Evolutionary conservation across 2,888 invertebrate genomes (phyloP).

Genomic region (Lepidocyrtinus sp.): DNA sequence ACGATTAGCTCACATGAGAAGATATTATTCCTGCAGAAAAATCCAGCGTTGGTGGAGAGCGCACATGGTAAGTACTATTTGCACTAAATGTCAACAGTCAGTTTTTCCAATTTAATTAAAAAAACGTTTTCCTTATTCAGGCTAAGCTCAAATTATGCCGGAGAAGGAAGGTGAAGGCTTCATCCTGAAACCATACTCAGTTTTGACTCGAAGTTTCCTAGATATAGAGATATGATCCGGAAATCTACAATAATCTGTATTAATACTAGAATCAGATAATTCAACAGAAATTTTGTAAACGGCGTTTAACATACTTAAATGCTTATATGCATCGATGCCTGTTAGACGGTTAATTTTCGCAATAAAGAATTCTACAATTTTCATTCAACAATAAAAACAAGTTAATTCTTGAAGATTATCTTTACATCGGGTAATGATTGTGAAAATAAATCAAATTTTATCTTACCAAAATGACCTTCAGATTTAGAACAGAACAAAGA

Average conservation of each 20-base stretch:
- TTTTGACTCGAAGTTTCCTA: too few relatives aligned
- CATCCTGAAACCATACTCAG: slow-evolving; percentile 14
- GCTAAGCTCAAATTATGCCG: slow-evolving; percentile 64
- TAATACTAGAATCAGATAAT: background rate
- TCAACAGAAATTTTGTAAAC: background rate
- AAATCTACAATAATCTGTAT: too few relatives aligned
- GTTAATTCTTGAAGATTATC: too few relatives aligned
- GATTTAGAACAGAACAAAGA: background rate
- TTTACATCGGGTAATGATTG: too few relatives aligned
- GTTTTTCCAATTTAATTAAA: slow-evolving; percentile 5
- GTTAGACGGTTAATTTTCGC: background rate
- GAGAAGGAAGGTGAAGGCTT: slow-evolving; percentile 59
- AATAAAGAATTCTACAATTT: too few relatives aligned
- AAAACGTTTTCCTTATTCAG: slow-evolving; percentile 47
- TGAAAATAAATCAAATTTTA: too few relatives aligned
- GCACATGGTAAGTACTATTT: slow-evolving; percentile 64
- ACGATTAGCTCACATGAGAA: slow-evolving; percentile 60
- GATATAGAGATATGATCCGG: too few relatives aligned
- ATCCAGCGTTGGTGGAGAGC: slow-evolving; percentile 69
- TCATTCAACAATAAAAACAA: too few relatives aligned
- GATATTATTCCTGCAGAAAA: slow-evolving; percentile 64
- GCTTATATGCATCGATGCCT: background rate
- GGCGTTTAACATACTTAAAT: background rate
- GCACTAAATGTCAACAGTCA: background rate
- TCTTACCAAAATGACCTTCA: too few relatives aligned